Evolutionary conservation across 2,888 invertebrate genomes (phyloP), one percentile per base, ranked within the genome.

Genomic region (Oscheius sp.): DNA sequence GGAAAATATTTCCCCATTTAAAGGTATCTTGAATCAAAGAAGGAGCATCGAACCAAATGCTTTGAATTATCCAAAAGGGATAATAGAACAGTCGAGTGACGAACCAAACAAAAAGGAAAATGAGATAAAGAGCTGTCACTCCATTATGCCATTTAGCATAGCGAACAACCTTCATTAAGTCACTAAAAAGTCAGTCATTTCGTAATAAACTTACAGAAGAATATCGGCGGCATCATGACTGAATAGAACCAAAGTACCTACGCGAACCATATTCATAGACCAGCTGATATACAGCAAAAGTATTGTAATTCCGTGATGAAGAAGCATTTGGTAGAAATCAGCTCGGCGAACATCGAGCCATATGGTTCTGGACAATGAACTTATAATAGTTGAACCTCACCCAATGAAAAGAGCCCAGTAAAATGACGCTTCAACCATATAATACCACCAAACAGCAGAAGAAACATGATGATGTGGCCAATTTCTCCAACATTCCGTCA

Each of bases 241-340:
- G 59, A 87, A 81, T 17, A 89, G 80, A 20, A 97, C 94, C 65
- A 98, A 88, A 0, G 94, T 92, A 36, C 97, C 98, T 78, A 95
- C 91, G 72, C 90, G 91, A 82, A 93, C 92, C 80, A 96, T 90
- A 88, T 96, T 97, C 87, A 93, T 93, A 5, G 93, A 91, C 94
- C 95, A 98, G 74, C 95, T 95, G 47, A 74, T 72, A 38, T 91
- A 91, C 89, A 98, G 91, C 72, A 98, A 90, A 47, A 91, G 88
- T 78, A 98, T 92, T 44, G 97, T 95, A 24, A 94, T 94, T 85
- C 95, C 90, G 87, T 98, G 97, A 89, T 98, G 97, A 64, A 95
- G 89, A 36, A 79, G 72, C 84, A 84, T 85, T 68, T 84, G 78
- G 63, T 26, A 74, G 88, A 97, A 95, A 94, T 98, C 97, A 89